A percentile compares a stretch with the other conserved stretches of the same genome.
These are phyloP conservation scores for Amblyraja radiata DNA, from an alignment of 2,797 vertebrate species.

Conservation along the genomic window DNA sequence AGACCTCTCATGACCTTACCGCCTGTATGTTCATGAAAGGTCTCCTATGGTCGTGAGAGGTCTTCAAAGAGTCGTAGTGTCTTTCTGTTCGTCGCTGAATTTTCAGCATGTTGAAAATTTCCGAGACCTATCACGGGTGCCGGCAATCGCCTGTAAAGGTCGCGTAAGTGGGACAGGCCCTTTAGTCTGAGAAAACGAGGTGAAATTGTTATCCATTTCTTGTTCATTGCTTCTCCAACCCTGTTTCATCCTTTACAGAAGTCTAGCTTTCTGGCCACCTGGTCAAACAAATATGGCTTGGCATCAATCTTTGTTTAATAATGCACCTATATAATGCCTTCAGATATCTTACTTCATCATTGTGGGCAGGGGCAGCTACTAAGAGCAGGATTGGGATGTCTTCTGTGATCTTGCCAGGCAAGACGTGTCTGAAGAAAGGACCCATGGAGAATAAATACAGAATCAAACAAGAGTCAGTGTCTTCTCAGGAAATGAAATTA, in stretches of 20 bases:
- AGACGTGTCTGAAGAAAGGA: not conserved
- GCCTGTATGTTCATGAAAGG: too few relatives aligned
- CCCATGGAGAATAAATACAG: not conserved
- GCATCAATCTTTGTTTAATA: not conserved
- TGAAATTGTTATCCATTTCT: not conserved
- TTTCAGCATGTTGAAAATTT: too few relatives aligned
- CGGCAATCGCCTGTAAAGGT: too few relatives aligned
- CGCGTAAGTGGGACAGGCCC: too few relatives aligned
- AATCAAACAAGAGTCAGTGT: not conserved
- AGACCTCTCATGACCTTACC: too few relatives aligned
- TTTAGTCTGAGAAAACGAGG: not conserved
- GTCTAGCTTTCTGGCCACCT: not conserved
- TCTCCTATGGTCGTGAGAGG: too few relatives aligned
- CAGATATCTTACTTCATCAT: not conserved
- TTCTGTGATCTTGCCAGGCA: not conserved
- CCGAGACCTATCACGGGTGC: too few relatives aligned
- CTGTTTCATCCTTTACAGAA: not conserved
- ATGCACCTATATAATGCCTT: not conserved
- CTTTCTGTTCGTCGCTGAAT: too few relatives aligned
- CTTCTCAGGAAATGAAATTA: too few relatives aligned
- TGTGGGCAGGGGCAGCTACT: not conserved
- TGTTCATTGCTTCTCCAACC: not conserved
- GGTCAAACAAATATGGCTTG: not conserved
- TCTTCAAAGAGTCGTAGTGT: too few relatives aligned
- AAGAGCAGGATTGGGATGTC: not conserved